phyloP scores from a whole-genome alignment of 2,888 invertebrate genomes.

The Amiota communis region DNA sequence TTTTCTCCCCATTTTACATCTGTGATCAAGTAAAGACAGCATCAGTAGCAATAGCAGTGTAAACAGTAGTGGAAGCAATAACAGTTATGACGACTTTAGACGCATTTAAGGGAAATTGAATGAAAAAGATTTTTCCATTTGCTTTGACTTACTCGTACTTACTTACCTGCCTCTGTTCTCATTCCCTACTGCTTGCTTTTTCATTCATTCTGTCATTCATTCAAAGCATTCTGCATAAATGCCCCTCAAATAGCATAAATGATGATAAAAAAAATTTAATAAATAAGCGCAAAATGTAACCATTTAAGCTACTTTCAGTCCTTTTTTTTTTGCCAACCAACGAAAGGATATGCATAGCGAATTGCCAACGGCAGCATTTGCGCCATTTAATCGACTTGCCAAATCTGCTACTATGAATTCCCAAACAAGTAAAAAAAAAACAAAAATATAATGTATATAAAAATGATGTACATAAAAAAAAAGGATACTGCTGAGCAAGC shows the following conservation, averaged over 20 bases:
- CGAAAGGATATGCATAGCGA: neutral
- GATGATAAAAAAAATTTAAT: too few relatives aligned
- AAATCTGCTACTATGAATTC: too few relatives aligned
- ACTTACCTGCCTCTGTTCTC: neutral
- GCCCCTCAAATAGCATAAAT: too few relatives aligned
- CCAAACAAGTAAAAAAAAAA: too few relatives aligned
- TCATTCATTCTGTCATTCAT: neutral
- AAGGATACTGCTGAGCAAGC: neutral
- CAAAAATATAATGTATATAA: too few relatives aligned
- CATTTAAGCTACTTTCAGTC: too few relatives aligned
- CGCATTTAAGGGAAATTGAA: conserved; percentile 20
- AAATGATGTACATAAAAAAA: too few relatives aligned
- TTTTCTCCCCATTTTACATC: conserved; percentile 2
- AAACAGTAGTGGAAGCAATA: neutral
- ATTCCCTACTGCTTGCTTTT: neutral
- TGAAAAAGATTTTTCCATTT: conserved; percentile 14
- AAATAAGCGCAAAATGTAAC: too few relatives aligned
- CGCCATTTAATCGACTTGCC: too few relatives aligned
- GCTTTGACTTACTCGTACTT: neutral
- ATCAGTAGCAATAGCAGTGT: too few relatives aligned
- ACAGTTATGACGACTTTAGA: conserved; percentile 18
- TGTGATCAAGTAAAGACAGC: too few relatives aligned
- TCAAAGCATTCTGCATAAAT: too few relatives aligned
- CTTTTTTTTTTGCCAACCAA: neutral
- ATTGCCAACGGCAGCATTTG: neutral